These are phyloP conservation scores for Drosophila anomalata DNA, from an alignment of 2,888 invertebrate genomes.

Conservation along the genomic window DNA sequence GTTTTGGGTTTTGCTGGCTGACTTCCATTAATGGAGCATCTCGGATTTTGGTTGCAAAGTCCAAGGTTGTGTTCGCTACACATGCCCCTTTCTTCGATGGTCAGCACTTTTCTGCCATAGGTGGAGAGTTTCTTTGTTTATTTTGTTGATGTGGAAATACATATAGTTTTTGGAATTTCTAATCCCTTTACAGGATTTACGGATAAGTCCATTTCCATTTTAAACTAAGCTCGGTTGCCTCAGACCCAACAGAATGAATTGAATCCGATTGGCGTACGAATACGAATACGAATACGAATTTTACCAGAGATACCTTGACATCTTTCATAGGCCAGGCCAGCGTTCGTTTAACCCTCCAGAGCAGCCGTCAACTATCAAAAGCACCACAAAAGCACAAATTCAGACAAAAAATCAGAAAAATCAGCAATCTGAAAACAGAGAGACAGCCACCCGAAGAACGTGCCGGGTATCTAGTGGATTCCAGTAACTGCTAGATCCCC, in stretches of 20 bases:
- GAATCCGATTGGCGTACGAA: conserved; percentile 58
- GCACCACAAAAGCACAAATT: neutral
- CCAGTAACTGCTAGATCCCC: conserved; percentile 30
- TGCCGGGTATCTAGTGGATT: conserved; percentile 22
- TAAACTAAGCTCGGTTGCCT: neutral
- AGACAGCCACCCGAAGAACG: conserved; percentile 36
- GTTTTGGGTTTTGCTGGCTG: conserved; percentile 6
- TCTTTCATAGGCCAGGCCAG: conserved; percentile 74
- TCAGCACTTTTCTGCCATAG: conserved; percentile 12
- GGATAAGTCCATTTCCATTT: neutral
- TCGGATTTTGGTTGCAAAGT: conserved; percentile 36
- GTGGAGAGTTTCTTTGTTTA: neutral
- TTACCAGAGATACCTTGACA: conserved; percentile 77
- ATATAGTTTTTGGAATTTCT: neutral
- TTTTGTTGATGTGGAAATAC: conserved; percentile 2
- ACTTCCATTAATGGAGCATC: conserved; percentile 48
- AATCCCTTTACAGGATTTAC: conserved; percentile 1
- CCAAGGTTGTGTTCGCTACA: conserved; percentile 38
- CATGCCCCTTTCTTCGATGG: neutral
- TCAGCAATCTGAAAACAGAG: neutral
- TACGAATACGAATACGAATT: conserved; percentile 40
- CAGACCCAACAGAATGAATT: conserved; percentile 33
- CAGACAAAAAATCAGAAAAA: neutral
- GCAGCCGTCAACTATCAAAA: neutral
- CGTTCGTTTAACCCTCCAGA: conserved; percentile 76